phyloP scores from a whole-genome alignment of 2,113 vertebrate genomes.

The Uria lomvia region DNA sequence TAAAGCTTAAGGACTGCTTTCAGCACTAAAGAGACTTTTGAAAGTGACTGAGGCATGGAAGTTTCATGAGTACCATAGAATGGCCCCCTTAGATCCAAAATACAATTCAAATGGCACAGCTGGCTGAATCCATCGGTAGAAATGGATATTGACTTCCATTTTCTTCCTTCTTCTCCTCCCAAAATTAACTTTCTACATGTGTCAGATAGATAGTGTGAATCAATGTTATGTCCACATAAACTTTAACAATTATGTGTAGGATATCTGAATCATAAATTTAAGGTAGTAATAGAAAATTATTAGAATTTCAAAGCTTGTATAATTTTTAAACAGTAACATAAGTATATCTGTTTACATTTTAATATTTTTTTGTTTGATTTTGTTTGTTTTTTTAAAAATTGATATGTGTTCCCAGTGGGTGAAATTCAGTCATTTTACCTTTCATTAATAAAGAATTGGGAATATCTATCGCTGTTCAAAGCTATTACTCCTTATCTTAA shows the following conservation, averaged over 20 bases:
- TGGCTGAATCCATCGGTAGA: not conserved
- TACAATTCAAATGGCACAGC: slow-evolving; percentile 20
- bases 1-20: slow-evolving; percentile 62
- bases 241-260: not conserved
- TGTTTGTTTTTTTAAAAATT: not conserved
- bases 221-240: not conserved
- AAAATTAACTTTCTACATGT: not conserved
- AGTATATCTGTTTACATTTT: not conserved
- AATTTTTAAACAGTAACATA: not conserved
- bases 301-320: not conserved
- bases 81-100: not conserved
- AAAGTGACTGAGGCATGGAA: slow-evolving; percentile 35
- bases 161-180: not conserved
- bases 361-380: not conserved
- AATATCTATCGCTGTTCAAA: not conserved
- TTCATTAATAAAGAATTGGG: not conserved
- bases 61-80: slow-evolving; percentile 22
- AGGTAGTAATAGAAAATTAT: not conserved
- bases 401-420: not conserved
- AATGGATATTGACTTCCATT: slow-evolving; percentile 23
- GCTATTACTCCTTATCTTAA: not conserved
- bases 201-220: not conserved
- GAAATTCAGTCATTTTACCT: not conserved
- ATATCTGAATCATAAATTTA: not conserved
- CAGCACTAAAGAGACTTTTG: slow-evolving; percentile 39